Base-by-base conservation (phyloP, 2,113 vertebrate genomes). In the Coreoperca whiteheadi region DNA sequence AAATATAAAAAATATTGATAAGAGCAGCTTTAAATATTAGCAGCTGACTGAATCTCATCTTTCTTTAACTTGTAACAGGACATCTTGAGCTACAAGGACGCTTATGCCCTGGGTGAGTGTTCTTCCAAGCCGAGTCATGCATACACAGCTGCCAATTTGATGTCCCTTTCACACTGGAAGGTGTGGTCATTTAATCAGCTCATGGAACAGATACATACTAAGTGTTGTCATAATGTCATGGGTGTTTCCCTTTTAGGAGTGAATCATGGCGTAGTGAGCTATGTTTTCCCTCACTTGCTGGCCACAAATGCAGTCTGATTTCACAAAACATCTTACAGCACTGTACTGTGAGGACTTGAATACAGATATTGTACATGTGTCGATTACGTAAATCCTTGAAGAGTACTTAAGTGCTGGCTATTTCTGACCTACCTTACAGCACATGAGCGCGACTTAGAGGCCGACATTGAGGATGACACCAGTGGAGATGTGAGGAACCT, bases 401-500 rank as follows among this genome's bases (percentile, higher is more conserved):
- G n/a, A 16, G 5, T 32, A 2, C 2, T 1, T 28, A 54, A 61
- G 14, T 14, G 11, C 11, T 53, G 25, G 41, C 11, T 46, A 9
- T 4, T 12, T 83, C 20, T 67, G 65, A 2, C 14, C 51, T 25
- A 3, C 28, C 28, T 15, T 64, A 4, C 81, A 96, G 95, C 93
- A 39, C 84, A 94, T 14, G 94, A 95, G 78, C 75, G 73, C 2
- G 95, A 96, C 54, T 75, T 96, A 77, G 94, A 95, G 81, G 93
- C 85, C 0, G 95, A 96, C 79, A 91, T 96, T 23, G 95, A 96
- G 81, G 95, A 77, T 4, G 95, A 96, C 87, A 96, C 95, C 72
- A 95, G 95, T 6, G 95, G 95, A 69, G 94, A 96, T 7, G 95
- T 96, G 77, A 95, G 88, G 84, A 95, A 95, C 81, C 88, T 96